Percentiles rank a stretch among this genome's conserved stretches.
Evolutionary conservation across 1,140 invertebrate species (phyloP).

Genomic region (Cylas formicarius): DNA sequence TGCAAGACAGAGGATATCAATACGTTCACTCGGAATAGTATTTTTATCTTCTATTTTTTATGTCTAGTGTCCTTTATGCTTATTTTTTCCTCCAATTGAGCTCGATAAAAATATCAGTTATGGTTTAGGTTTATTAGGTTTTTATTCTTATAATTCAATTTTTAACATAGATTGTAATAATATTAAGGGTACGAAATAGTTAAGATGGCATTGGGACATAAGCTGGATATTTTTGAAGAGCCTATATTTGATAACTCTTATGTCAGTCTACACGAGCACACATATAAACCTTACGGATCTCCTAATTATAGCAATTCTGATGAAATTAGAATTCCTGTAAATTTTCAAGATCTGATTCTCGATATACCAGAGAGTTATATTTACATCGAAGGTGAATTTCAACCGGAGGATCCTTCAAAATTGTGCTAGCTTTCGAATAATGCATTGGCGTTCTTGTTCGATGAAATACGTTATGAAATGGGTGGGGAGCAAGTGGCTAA

Average conservation of each 20-base stretch:
- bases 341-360: constrained; percentile 19
- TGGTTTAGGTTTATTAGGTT: too few species aligned
- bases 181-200: too few species aligned
- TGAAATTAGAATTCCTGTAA: constrained; percentile 27
- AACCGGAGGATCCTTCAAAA: background rate
- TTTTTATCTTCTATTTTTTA: too few species aligned
- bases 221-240: constrained; percentile 3
- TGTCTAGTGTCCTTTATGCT: too few species aligned
- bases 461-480: constrained; percentile 12
- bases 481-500: constrained; percentile 6
- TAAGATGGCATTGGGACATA: too few species aligned
- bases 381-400: constrained; percentile 26
- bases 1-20: too few species aligned
- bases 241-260: constrained; percentile 4
- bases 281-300: constrained; percentile 19
- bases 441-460: constrained; percentile 11
- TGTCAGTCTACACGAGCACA: constrained; percentile 14
- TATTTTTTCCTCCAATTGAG: too few species aligned
- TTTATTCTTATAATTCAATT: too few species aligned
- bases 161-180: too few species aligned
- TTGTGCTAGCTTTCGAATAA: constrained; percentile 6
- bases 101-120: too few species aligned
- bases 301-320: constrained; percentile 21
- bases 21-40: too few species aligned
- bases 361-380: constrained; percentile 25